Conservation (phyloP, 2,113 vertebrate species). For the Pelecanoides urinatrix region DNA sequence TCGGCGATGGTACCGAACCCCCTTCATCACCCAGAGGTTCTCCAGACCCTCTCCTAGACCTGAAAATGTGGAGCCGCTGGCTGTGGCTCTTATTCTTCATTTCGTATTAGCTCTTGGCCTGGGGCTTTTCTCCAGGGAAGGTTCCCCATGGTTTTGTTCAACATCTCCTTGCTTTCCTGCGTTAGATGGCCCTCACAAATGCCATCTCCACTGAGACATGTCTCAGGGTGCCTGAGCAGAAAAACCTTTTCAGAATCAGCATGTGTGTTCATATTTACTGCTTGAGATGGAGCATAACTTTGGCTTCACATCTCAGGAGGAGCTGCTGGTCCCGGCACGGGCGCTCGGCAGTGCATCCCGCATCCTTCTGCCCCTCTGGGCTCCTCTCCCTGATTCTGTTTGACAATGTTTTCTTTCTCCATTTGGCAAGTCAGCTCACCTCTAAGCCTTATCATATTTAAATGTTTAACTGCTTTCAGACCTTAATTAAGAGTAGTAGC, state of each 20-base stretch:
- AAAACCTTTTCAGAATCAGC: not conserved
- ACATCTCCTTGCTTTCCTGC: not conserved
- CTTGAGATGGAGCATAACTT: not conserved
- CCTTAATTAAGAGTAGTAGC: conserved; percentile 58
- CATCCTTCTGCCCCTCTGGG: not conserved
- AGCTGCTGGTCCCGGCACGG: fast-evolving
- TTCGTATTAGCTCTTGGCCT: not conserved
- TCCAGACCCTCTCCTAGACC: not conserved
- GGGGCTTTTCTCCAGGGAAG: not conserved
- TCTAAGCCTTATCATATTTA: conserved; percentile 25
- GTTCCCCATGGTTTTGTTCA: fast-evolving
- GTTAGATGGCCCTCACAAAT: not conserved
- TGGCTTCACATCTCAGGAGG: not conserved
- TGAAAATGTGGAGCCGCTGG: not conserved
- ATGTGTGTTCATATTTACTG: not conserved
- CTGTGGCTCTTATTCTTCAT: not conserved
- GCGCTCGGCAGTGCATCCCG: fast-evolving
- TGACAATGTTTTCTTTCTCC: conserved; percentile 7
- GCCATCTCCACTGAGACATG: fast-evolving
- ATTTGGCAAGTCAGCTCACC: conserved; percentile 21
- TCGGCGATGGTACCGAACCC: not conserved
- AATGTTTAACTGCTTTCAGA: conserved; percentile 41
- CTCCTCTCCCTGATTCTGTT: not conserved
- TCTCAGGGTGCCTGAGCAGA: not conserved
- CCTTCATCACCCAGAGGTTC: conserved; percentile 11